Evolutionary conservation across 92 coral and sea anemone genomes (phyloP), one percentile per base, ranked within the genome.

Genomic region (Phenganax marumi): DNA sequence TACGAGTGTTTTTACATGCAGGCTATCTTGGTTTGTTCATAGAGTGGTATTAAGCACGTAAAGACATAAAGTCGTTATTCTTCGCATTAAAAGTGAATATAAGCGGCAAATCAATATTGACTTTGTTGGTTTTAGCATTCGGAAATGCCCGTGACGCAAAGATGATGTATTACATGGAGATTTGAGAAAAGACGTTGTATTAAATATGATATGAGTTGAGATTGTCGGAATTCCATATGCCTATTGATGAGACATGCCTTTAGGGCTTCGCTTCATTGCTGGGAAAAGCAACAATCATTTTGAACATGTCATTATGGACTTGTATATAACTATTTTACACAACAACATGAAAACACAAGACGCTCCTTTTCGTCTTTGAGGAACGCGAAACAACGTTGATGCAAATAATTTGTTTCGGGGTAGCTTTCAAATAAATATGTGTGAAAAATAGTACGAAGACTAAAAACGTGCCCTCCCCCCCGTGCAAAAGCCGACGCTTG

Each of bases 181-280:
- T 33, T 33, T 33, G 43, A 33, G 43, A 33, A 33, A 33, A 33
- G 43, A 33, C 43, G 43, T 6, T 12, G 14, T 33, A 48, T 56
- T n/a, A 22, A 22, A 74, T 53, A 51, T 23, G 79, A 23, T 53
- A 74, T 19, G 43, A 54, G 79, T 33, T 48, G 21, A 74, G 21
- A 25, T 18, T 74, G 48, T 14, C 48, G 64, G 48, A 74, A 74
- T 51, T 74, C 61, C 62, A 51, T 46, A 22, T 52, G 63, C 58
- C 65, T 74, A 21, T 52, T 74, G 79, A 56, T 54, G 79, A 74
- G 62, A 74, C 49, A 74, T 74, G 62, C 79, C 79, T 74, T 8
- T 23, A 74, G 79, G 79, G 79, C 47, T 56, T 72, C 13, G 43
- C 18, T 66, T 19, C 72, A 25, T 66, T 66, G 17, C 72, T 66